These are phyloP conservation scores for Motacilla alba DNA, from an alignment of 2,113 vertebrate genomes.

Conservation along the genomic window DNA sequence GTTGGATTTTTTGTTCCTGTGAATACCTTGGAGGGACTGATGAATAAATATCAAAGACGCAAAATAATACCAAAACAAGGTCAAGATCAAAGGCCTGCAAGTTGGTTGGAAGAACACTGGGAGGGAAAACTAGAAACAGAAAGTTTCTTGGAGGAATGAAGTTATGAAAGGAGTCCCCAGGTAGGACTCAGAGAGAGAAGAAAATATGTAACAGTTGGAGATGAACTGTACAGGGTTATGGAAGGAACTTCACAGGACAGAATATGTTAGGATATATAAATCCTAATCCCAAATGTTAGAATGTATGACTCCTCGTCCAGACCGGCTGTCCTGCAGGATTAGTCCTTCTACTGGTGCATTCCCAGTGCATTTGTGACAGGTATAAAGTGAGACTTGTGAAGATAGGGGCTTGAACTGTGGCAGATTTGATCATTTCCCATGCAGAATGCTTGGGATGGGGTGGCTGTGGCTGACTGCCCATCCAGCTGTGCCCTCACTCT, in stretches of 20 bases:
- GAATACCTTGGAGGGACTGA: not conserved
- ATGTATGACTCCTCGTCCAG: not conserved
- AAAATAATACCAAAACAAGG: constrained; percentile 14
- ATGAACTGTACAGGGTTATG: not conserved
- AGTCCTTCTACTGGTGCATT: not conserved
- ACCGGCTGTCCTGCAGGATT: not conserved
- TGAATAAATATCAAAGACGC: constrained; percentile 4
- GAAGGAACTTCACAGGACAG: not conserved
- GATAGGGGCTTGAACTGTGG: not conserved
- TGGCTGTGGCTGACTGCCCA: not conserved
- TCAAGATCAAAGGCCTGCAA: constrained; percentile 22
- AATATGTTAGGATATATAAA: not conserved
- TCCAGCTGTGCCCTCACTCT: not conserved
- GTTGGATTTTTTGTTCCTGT: not conserved
- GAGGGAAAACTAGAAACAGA: not conserved
- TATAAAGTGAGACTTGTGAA: not conserved
- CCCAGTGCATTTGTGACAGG: fast-evolving
- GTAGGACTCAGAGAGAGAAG: not conserved
- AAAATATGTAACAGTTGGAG: not conserved
- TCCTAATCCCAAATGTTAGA: not conserved
- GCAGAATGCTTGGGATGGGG: too few relatives aligned
- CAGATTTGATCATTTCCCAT: not conserved
- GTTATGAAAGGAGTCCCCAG: not conserved
- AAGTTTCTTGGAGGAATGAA: not conserved
- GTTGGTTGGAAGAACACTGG: not conserved